A percentile compares a stretch with the other conserved stretches of the same genome.
phyloP scores from a whole-genome alignment of 1,140 invertebrate genomes.

The silkworm (Bombyx mori) region DNA sequence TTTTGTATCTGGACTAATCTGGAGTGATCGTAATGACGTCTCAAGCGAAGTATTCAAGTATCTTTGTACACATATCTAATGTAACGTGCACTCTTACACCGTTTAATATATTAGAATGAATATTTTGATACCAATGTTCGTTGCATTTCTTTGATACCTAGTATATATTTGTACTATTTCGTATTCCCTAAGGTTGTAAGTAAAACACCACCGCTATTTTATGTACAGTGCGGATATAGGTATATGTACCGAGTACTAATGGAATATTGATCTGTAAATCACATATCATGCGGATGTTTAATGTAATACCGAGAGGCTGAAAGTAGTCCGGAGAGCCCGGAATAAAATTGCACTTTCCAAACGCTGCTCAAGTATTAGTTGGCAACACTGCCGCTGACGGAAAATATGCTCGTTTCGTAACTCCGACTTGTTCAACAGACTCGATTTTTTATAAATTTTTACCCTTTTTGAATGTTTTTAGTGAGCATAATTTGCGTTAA shows the following conservation, averaged over 20 bases:
- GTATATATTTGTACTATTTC: constrained; percentile 42
- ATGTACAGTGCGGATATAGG: constrained; percentile 59
- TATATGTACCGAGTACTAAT: constrained; percentile 59
- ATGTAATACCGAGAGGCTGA: constrained; percentile 50
- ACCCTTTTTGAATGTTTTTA: constrained; percentile 51
- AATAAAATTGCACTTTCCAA: constrained; percentile 27
- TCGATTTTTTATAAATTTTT: constrained; percentile 58
- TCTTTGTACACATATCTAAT: constrained; percentile 64
- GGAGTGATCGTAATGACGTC: too few species aligned
- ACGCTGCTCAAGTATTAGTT: constrained; percentile 36
- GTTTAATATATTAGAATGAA: constrained; percentile 52
- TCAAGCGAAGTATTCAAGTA: not conserved
- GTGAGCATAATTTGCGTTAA: constrained; percentile 39
- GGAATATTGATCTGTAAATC: constrained; percentile 53
- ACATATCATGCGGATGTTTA: constrained; percentile 64
- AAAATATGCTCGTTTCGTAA: constrained; percentile 28
- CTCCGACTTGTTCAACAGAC: constrained; percentile 16
- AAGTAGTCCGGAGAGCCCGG: constrained; percentile 36
- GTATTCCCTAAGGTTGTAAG: constrained; percentile 51
- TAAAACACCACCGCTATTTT: constrained; percentile 52
- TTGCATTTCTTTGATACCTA: constrained; percentile 45
- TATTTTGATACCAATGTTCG: constrained; percentile 68
- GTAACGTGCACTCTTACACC: constrained; percentile 52
- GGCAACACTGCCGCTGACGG: constrained; percentile 6
- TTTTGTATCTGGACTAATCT: too few species aligned